Evolutionary conservation across 2,888 invertebrate species (phyloP), one percentile per base, ranked within the genome.

Genomic region (Carpatolechia fugitivella): DNA sequence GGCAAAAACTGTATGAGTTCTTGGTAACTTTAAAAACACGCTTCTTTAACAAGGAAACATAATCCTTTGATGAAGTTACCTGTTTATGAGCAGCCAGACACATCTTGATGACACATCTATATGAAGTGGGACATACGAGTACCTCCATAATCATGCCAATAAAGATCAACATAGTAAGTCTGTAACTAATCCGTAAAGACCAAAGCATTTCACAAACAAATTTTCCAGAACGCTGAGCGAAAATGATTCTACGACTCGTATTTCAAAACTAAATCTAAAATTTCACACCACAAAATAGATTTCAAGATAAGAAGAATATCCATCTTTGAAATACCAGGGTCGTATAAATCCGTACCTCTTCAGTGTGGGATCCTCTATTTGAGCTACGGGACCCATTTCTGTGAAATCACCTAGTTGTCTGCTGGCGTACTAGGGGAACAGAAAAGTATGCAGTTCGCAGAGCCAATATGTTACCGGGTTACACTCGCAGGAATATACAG

Each of bases 381-480:
- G 44, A 44, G 44, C 20, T 44, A 44, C 24, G 20, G 44, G 44
- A 13, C 13, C 44, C 13, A 44, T 44, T 44, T n/a, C 14, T n/a
- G 24, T 29, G 44, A 31, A 48, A 48, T 33, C 48, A 48, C 46
- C 40, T 41, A 41, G 40, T 41, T 41, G 40, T 18, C 20, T 41
- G 14, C 14, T 7, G 5, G 11, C 7, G 40, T 41, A 41, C 40
- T 36, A 13, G 36, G 35, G 40, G 18, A 8, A 11, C 40, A 41
- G 20, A 41, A 18, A 41, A 41, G 18, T 20, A 18, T 41, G 40
- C 40, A 41, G 40, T 20, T 41, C 40, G 40, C 18, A 18, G 18
- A 18, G 40, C 18, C 40, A 41, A 41, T 41, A 41, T 41, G 40
- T 41, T 41, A 41, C 18, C 40, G 18, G 18, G 20, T 20, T 18